Percentiles rank a stretch among this genome's conserved stretches.
These are phyloP conservation scores for Bradypodion ventrale DNA, from an alignment of 2,797 vertebrate genomes.

Conservation along the genomic window DNA sequence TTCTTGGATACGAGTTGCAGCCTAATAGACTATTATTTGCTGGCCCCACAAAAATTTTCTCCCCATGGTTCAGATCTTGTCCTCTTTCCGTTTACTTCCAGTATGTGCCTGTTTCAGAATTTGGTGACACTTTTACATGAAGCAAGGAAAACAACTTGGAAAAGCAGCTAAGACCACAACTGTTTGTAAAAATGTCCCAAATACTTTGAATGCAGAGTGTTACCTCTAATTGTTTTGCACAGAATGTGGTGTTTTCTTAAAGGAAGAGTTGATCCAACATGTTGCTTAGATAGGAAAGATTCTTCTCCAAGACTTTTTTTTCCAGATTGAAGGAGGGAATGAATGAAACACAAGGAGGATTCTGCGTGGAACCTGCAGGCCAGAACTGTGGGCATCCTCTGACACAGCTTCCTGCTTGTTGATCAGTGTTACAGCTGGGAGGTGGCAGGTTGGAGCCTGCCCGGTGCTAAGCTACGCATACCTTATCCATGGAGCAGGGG, in stretches of 20 bases:
- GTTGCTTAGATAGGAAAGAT: not conserved
- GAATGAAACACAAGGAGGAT: not conserved
- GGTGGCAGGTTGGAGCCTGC: slow-evolving; percentile 50
- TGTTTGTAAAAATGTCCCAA: not conserved
- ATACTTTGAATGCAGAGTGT: not conserved
- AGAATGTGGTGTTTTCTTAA: not conserved
- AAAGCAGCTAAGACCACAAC: not conserved
- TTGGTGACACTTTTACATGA: not conserved
- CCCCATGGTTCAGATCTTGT: not conserved
- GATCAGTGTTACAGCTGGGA: not conserved
- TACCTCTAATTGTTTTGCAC: not conserved
- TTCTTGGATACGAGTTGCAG: too few relatives aligned
- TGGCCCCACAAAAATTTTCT: not conserved
- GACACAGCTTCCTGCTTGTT: slow-evolving; percentile 11
- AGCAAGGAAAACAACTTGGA: too few relatives aligned
- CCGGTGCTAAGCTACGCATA: slow-evolving; percentile 51
- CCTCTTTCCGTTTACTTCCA: not conserved
- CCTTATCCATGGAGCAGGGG: slow-evolving; percentile 45
- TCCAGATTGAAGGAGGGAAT: not conserved
- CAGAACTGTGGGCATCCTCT: slow-evolving; percentile 24
- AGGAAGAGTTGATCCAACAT: too few relatives aligned
- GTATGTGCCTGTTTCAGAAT: too few relatives aligned
- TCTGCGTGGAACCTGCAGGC: not conserved
- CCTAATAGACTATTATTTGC: not conserved
- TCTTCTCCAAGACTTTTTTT: not conserved